Evolutionary conservation across 2,797 vertebrate genomes (phyloP).

Genomic region (Clarias platycephalus): DNA sequence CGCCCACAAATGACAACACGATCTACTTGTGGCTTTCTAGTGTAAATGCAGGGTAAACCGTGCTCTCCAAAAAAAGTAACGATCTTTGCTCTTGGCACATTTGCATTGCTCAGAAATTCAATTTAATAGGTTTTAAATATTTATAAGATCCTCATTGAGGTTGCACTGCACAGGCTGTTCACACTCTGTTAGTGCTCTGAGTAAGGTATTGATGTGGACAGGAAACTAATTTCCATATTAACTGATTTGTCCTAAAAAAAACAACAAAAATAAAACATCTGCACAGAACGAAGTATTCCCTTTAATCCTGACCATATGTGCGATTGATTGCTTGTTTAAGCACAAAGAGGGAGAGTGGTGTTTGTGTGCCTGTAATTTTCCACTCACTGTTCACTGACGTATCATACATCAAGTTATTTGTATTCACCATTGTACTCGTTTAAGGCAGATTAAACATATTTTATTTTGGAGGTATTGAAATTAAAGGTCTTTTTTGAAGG

Average conservation of each 20-base stretch:
- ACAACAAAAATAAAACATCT: background rate
- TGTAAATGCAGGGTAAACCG: background rate
- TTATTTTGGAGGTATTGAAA: background rate
- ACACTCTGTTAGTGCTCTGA: background rate
- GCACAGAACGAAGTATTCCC: background rate
- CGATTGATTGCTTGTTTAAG: conserved; percentile 30
- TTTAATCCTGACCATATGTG: conserved; percentile 29
- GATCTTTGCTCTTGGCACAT: background rate
- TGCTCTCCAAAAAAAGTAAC: background rate
- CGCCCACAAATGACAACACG: background rate
- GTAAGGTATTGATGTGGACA: conserved; percentile 16
- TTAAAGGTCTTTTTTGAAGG: background rate
- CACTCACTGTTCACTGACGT: background rate
- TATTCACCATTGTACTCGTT: background rate
- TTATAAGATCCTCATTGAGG: background rate
- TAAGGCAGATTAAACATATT: background rate
- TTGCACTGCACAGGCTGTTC: background rate
- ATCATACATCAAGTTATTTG: background rate
- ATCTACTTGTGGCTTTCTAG: background rate
- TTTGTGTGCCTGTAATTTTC: conserved; percentile 34
- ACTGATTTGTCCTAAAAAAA: background rate
- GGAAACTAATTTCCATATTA: conserved; percentile 7
- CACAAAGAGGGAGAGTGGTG: conserved; percentile 10
- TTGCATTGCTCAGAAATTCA: background rate
- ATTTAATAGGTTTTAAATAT: background rate